Evolutionary conservation across 2,888 invertebrate genomes (phyloP).

Genomic region (Microchrysa polita): DNA sequence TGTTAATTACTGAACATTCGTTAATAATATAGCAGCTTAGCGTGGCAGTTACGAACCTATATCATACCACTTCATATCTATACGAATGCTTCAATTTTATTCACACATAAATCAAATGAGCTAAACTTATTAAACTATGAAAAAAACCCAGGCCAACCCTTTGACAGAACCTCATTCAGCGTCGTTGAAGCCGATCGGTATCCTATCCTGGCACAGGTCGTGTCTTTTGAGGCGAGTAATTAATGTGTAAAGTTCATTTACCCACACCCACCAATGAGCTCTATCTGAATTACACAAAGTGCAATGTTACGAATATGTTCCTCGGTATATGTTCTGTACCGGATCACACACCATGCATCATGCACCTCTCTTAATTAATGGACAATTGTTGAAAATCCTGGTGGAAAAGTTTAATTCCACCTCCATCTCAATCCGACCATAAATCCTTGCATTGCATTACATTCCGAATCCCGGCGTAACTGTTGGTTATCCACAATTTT

Average conservation of each 20-base stretch:
- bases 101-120: no score
- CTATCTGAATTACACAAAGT: conserved; percentile 6
- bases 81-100: no score
- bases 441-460: conserved; percentile 7
- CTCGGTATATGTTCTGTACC: no score
- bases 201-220: background rate
- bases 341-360: background rate
- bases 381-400: conserved; percentile 43
- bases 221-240: conserved; percentile 21
- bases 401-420: conserved; percentile 36
- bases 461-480: background rate
- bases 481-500: background rate
- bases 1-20: no score
- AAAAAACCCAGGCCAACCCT: background rate
- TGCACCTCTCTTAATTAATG: conserved; percentile 41
- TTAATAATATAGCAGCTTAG: no score
- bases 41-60: no score
- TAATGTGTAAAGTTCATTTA: conserved; percentile 24
- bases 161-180: background rate
- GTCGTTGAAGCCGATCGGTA: background rate
- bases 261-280: conserved; percentile 14
- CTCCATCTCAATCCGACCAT: conserved; percentile 31
- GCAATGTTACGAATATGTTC: conserved; percentile 8
- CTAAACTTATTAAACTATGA: no score
- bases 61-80: no score